A percentile compares a stretch with the other conserved stretches of the same genome.
phyloP scores from a whole-genome alignment of 2,797 vertebrate genomes.

The Echeneis naucrates region DNA sequence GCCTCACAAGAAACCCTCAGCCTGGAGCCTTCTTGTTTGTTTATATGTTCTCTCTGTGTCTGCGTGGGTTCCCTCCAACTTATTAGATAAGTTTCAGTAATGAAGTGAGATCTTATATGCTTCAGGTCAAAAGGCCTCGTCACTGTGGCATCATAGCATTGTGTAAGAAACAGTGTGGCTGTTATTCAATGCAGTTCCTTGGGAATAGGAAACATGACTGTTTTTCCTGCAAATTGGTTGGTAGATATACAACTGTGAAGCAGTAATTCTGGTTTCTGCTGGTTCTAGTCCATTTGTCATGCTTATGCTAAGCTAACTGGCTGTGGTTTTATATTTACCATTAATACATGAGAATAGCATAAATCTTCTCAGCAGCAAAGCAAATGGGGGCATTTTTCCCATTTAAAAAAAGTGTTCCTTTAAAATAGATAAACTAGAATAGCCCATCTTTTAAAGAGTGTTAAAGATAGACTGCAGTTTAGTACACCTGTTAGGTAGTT shows the following conservation, averaged over 20 bases:
- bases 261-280: neutral
- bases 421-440: neutral
- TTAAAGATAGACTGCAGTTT: slow-evolving; percentile 45
- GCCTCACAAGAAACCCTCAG: no score
- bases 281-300: neutral
- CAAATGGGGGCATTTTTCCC: neutral
- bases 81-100: neutral
- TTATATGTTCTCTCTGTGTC: no score
- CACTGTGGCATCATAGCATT: neutral
- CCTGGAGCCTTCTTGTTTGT: no score
- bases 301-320: neutral
- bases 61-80: no score
- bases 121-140: no score
- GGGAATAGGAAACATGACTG: neutral
- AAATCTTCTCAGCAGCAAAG: neutral
- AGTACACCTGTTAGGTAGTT: slow-evolving; percentile 73
- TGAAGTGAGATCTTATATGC: neutral
- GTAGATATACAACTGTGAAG: no score
- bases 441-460: slow-evolving; percentile 19
- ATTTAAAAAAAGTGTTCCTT: slow-evolving; percentile 12
- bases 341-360: neutral
- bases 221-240: neutral
- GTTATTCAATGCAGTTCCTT: neutral
- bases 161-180: no score
- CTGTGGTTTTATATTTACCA: neutral